A percentile compares a stretch with the other conserved stretches of the same genome.
Evolutionary conservation across 2,888 invertebrate genomes (phyloP).

Genomic region (Orthosia gracilis): DNA sequence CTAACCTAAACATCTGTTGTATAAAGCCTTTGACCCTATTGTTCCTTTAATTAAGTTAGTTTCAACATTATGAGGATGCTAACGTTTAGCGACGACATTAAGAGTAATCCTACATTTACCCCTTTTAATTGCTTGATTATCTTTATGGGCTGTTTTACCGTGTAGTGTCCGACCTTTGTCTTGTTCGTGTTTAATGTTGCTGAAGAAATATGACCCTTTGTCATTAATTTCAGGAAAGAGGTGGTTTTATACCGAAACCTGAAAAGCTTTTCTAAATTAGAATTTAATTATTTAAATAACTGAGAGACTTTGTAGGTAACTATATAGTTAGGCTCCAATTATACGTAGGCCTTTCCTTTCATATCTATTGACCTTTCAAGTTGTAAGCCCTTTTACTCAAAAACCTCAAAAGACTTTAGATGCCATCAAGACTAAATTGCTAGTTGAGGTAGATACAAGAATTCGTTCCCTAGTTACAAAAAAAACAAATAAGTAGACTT

Average conservation of each 20-base stretch:
- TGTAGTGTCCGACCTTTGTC: neutral
- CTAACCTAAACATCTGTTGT: conserved; percentile 23
- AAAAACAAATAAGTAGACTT: too few species aligned
- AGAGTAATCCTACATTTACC: conserved; percentile 23
- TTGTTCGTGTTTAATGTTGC: conserved; percentile 10
- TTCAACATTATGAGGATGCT: conserved; percentile 6
- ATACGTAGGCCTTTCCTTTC: neutral
- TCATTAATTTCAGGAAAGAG: neutral
- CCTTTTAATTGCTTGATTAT: conserved; percentile 43
- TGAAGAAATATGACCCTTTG: conserved; percentile 9
- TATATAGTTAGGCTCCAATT: neutral
- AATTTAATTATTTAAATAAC: neutral
- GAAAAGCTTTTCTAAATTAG: neutral
- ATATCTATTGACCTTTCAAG: neutral
- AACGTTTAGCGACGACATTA: conserved; percentile 25
- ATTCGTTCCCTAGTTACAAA: too few species aligned
- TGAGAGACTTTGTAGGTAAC: too few species aligned
- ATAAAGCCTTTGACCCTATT: conserved; percentile 29
- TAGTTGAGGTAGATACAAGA: too few species aligned
- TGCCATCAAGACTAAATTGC: too few species aligned
- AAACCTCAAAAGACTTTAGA: too few species aligned
- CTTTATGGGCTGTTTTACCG: neutral
- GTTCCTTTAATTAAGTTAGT: conserved; percentile 43
- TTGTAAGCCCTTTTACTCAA: neutral
- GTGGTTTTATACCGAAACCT: neutral